Evolutionary conservation across 2,797 vertebrate species (phyloP).

Genomic region (Gallinago stenura): DNA sequence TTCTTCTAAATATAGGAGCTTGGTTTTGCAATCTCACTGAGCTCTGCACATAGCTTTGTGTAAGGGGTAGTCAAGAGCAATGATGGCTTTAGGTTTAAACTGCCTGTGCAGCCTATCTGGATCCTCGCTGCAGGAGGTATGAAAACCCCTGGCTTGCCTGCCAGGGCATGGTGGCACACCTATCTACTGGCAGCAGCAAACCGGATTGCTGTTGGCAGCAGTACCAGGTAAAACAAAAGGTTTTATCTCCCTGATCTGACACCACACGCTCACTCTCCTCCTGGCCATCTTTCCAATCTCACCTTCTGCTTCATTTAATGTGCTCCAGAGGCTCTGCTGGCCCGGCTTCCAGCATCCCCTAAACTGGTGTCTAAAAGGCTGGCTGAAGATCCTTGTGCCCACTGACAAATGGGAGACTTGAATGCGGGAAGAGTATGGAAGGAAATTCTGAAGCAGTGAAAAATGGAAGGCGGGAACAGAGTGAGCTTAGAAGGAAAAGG

Average conservation of each 20-base stretch:
- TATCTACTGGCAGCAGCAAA: constrained; percentile 5
- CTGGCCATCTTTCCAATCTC: constrained; percentile 24
- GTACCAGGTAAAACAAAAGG: neutral
- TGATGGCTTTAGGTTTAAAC: neutral
- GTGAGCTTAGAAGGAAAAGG: neutral
- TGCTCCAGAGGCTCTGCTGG: neutral
- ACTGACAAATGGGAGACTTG: neutral
- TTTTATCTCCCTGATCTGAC: constrained; percentile 27
- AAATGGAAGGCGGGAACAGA: neutral
- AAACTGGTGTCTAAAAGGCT: neutral
- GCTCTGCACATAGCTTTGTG: neutral
- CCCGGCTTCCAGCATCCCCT: neutral
- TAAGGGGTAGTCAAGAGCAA: neutral
- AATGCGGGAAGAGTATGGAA: neutral
- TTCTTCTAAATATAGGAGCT: constrained; percentile 21
- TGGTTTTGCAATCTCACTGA: constrained; percentile 1
- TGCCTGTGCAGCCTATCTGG: neutral
- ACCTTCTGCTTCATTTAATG: neutral
- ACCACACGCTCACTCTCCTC: neutral
- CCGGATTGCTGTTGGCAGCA: neutral
- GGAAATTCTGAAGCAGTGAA: neutral
- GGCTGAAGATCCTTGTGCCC: neutral
- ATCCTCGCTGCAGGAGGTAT: neutral
- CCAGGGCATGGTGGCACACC: neutral
- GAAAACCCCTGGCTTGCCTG: neutral